Conservation (phyloP, 2,888 invertebrate genomes). For the Xanthia togata region DNA sequence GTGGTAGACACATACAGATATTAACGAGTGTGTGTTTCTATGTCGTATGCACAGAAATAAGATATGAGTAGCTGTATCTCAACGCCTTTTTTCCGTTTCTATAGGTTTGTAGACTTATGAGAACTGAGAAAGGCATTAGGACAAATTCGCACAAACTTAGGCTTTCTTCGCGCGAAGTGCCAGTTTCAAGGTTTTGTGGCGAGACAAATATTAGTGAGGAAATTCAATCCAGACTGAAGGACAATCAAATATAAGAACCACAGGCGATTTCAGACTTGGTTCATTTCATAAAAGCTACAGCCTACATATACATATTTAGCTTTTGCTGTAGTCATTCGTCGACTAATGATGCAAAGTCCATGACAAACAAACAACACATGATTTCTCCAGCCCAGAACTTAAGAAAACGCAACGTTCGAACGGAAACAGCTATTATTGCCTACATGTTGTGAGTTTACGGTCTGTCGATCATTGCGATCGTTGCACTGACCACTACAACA, state of each 20-base stretch:
- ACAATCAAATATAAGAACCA: not conserved
- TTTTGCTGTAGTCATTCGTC: not conserved
- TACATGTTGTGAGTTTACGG: slow-evolving; percentile 75
- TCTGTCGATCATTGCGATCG: slow-evolving; percentile 76
- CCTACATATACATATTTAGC: not conserved
- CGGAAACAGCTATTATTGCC: slow-evolving; percentile 77
- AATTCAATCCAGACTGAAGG: slow-evolving; percentile 2
- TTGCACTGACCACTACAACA: slow-evolving; percentile 71
- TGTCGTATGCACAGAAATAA: slow-evolving; percentile 29
- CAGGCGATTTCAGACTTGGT: not conserved
- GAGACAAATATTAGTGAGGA: slow-evolving; percentile 1
- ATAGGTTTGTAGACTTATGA: slow-evolving; percentile 24
- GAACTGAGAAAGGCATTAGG: slow-evolving; percentile 16
- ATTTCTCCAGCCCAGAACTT: slow-evolving; percentile 51
- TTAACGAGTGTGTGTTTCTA: slow-evolving; percentile 31
- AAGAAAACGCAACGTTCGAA: slow-evolving; percentile 68
- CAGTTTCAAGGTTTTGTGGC: not conserved
- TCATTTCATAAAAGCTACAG: not conserved
- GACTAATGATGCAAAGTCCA: slow-evolving; percentile 13
- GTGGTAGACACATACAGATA: slow-evolving; percentile 28
- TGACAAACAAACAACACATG: slow-evolving; percentile 27
- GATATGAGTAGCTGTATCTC: slow-evolving; percentile 24
- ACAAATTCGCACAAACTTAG: slow-evolving; percentile 8
- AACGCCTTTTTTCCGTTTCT: slow-evolving; percentile 19
- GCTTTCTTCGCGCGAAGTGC: not conserved